A percentile compares a stretch with the other conserved stretches of the same genome.
phyloP scores from a whole-genome alignment of 1,140 invertebrate species.

The Antheraea mylitta region DNA sequence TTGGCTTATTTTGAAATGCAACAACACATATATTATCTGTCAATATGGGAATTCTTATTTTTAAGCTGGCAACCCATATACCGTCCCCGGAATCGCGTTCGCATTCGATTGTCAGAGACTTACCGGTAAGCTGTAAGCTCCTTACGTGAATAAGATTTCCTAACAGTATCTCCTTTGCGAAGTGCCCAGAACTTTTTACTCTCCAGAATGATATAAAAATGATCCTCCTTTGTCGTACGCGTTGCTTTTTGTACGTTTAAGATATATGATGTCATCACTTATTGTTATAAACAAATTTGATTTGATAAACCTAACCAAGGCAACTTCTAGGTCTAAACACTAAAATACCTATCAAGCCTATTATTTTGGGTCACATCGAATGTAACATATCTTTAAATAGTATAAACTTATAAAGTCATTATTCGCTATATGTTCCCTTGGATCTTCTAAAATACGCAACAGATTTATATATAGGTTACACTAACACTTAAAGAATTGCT shows the following conservation, averaged over 20 bases:
- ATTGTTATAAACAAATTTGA: neutral
- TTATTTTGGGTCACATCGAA: too few relatives aligned
- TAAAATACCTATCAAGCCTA: too few relatives aligned
- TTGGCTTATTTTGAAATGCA: too few relatives aligned
- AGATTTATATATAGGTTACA: too few relatives aligned
- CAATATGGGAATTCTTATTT: neutral
- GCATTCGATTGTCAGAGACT: slow-evolving; percentile 66
- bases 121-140: slow-evolving; percentile 49
- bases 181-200: slow-evolving; percentile 44
- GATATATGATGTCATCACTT: neutral
- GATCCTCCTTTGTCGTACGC: neutral
- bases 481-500: too few relatives aligned
- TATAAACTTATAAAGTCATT: too few relatives aligned
- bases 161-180: slow-evolving; percentile 40
- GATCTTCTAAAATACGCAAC: too few relatives aligned
- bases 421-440: too few relatives aligned
- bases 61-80: neutral
- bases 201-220: slow-evolving; percentile 39
- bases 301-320: neutral
- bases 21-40: neutral
- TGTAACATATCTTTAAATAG: too few relatives aligned
- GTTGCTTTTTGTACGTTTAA: neutral
- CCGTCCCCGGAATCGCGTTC: slow-evolving; percentile 41
- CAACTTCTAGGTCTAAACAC: too few relatives aligned
- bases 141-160: slow-evolving; percentile 63